Conservation (phyloP, 2,888 invertebrate species). For the Marronus borbonicus region DNA sequence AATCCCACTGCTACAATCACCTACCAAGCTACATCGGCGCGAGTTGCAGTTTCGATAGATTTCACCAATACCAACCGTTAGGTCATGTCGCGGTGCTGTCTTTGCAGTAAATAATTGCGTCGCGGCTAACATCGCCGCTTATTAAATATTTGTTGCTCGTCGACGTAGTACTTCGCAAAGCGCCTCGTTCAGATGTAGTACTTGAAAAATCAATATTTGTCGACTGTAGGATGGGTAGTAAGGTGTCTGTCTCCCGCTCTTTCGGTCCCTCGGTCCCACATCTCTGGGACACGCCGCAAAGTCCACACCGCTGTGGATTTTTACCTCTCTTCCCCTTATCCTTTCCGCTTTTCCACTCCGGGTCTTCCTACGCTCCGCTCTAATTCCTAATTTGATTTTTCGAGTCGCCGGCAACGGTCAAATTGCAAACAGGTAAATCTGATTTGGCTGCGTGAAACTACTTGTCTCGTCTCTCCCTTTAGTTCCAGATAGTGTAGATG, state of each 20-base stretch:
- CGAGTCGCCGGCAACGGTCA: conserved; percentile 36
- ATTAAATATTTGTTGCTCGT: conserved; percentile 44
- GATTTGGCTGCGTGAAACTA: conserved; percentile 34
- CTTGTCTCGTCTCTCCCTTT: background rate
- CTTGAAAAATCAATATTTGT: conserved; percentile 42
- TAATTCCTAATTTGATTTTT: conserved; percentile 43
- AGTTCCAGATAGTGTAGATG: background rate
- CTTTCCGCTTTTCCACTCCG: background rate
- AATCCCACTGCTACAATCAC: too few relatives aligned
- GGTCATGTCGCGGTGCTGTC: background rate
- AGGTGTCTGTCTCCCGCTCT: background rate
- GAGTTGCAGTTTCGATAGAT: too few relatives aligned
- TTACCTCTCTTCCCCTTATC: background rate
- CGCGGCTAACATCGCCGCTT: conserved; percentile 23
- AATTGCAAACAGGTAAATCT: conserved; percentile 45
- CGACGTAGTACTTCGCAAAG: conserved; percentile 25
- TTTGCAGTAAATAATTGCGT: conserved; percentile 28
- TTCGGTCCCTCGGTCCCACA: background rate
- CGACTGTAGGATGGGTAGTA: conserved; percentile 12
- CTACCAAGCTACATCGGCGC: too few relatives aligned
- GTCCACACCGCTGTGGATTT: conserved; percentile 35
- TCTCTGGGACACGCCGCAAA: conserved; percentile 19
- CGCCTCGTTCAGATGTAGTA: conserved; percentile 22
- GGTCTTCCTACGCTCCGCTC: background rate
- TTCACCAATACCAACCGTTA: too few relatives aligned